phyloP scores from a whole-genome alignment of 2,797 vertebrate genomes.

The Taeniopygia guttata region DNA sequence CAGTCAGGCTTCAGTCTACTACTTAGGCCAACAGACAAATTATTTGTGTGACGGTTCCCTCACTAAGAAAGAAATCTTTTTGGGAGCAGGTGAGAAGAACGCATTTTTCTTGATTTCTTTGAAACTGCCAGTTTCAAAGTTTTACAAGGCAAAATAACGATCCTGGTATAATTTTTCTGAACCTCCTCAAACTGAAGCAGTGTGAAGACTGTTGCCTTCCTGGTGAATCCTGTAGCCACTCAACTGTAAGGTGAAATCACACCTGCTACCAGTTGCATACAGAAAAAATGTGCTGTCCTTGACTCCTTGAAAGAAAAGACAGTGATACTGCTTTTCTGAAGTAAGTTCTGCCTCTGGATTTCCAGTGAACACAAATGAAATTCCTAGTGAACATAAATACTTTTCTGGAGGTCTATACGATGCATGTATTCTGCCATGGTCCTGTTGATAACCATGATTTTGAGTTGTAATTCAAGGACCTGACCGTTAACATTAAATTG shows the following conservation, averaged over 20 bases:
- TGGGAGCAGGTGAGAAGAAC: neutral
- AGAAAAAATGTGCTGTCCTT: neutral
- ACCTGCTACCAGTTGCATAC: neutral
- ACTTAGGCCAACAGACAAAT: neutral
- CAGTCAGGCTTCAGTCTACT: neutral
- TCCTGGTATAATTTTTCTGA: neutral
- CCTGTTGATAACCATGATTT: neutral
- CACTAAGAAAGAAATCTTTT: neutral
- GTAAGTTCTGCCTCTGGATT: neutral
- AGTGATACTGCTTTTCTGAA: neutral
- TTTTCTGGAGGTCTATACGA: neutral
- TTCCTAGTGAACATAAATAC: neutral
- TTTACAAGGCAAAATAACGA: neutral
- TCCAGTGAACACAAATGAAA: neutral
- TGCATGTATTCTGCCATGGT: neutral
- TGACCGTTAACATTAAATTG: neutral
- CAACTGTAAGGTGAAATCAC: fast-evolving
- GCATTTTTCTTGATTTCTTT: neutral
- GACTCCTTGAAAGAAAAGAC: neutral
- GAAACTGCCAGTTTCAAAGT: neutral
- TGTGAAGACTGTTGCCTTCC: neutral
- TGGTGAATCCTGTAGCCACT: neutral
- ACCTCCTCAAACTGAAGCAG: neutral
- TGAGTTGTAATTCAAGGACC: neutral
- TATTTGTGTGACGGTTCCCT: neutral